Conservation (phyloP, 2,888 invertebrate genomes). For the Meganola albula region DNA sequence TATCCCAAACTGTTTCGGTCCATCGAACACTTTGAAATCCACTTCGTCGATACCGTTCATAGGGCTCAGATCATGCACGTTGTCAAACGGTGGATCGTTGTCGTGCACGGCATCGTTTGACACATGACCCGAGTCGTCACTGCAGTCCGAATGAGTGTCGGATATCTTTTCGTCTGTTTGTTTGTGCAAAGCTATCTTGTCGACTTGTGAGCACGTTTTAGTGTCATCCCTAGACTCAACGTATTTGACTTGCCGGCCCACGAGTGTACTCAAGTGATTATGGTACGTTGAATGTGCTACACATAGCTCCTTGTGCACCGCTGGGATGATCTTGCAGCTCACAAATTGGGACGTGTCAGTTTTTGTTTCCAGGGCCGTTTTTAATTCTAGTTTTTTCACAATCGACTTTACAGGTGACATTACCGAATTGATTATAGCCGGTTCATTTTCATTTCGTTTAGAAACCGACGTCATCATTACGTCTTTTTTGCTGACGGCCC, state of each 20-base stretch:
- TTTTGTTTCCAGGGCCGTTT: slow-evolving; percentile 64
- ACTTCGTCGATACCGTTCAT: slow-evolving; percentile 51
- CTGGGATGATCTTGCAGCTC: slow-evolving; percentile 69
- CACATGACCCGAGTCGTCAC: slow-evolving; percentile 89
- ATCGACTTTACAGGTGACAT: slow-evolving; percentile 71
- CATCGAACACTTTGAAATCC: slow-evolving; percentile 58
- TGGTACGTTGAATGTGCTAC: slow-evolving; percentile 71
- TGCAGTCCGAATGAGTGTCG: slow-evolving; percentile 82
- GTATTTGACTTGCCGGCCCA: slow-evolving; percentile 68
- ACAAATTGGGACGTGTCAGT: slow-evolving; percentile 57
- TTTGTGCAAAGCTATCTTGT: slow-evolving; percentile 58
- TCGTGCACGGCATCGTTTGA: slow-evolving; percentile 89
- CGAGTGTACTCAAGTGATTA: slow-evolving; percentile 73
- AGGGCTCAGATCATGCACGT: slow-evolving; percentile 49
- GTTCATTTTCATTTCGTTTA: slow-evolving; percentile 56
- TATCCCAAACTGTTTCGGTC: slow-evolving; percentile 61
- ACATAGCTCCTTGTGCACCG: slow-evolving; percentile 66
- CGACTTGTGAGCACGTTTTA: slow-evolving; percentile 58
- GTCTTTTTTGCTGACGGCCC: slow-evolving; percentile 67
- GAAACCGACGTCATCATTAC: slow-evolving; percentile 42
- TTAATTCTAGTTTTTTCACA: slow-evolving; percentile 70
- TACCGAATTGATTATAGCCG: slow-evolving; percentile 51
- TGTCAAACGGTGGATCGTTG: slow-evolving; percentile 70
- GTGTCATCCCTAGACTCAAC: slow-evolving; percentile 61
- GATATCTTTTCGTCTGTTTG: slow-evolving; percentile 71